These are phyloP conservation scores for Onychomys torridus DNA, from an alignment of 2,797 vertebrate species.

Conservation along the genomic window DNA sequence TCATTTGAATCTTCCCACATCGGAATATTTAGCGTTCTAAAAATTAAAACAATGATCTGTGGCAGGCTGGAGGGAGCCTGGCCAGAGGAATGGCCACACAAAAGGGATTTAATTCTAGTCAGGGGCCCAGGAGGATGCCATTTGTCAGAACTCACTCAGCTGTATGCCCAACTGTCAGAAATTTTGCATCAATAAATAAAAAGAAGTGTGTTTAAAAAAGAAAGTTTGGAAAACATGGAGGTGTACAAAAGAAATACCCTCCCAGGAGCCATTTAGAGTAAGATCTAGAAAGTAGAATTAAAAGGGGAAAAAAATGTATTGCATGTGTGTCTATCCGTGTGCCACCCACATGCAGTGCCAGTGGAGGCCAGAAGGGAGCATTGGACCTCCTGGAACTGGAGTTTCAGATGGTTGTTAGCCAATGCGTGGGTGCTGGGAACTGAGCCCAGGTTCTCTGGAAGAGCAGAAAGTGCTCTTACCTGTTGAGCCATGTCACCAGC, in stretches of 20 bases:
- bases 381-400: background rate
- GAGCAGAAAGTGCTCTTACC: background rate
- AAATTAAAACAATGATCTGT: slow-evolving; percentile 28
- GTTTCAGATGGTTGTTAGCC: background rate
- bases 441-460: background rate
- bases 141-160: background rate
- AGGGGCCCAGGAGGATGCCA: background rate
- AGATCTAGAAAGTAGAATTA: background rate
- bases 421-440: background rate
- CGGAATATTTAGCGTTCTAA: slow-evolving; percentile 2
- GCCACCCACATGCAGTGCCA: background rate
- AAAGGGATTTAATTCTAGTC: background rate
- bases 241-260: background rate
- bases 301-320: background rate
- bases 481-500: background rate
- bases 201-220: background rate
- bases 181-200: background rate
- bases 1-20: background rate
- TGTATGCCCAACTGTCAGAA: background rate
- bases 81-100: background rate
- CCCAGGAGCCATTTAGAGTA: background rate
- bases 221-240: background rate
- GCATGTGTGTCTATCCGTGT: background rate
- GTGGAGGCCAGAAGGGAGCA: background rate
- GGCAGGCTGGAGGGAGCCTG: background rate